Percentiles rank a stretch among this genome's conserved stretches.
phyloP scores from a whole-genome alignment of 2,113 vertebrate genomes.

The Vulpes lagopus region DNA sequence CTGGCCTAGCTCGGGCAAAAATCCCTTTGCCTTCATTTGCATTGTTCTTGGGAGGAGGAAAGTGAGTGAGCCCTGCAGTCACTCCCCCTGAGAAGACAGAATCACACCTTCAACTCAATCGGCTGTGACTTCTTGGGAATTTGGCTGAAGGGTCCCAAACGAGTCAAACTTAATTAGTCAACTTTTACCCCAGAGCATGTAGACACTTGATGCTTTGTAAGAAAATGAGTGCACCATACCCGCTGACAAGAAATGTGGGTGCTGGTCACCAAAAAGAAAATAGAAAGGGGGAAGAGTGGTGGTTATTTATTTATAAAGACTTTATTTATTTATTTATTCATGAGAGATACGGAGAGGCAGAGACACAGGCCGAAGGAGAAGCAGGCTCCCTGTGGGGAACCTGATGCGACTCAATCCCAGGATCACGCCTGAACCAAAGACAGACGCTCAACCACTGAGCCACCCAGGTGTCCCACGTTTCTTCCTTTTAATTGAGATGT shows the following conservation, averaged over 20 bases:
- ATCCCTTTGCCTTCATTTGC: constrained; percentile 70
- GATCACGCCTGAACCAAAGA: too few species aligned
- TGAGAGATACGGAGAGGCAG: too few species aligned
- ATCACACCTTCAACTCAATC: not conserved
- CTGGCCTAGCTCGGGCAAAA: constrained; percentile 21
- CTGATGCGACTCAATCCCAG: too few species aligned
- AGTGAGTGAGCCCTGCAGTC: not conserved
- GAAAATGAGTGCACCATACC: not conserved
- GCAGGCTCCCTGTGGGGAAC: too few species aligned
- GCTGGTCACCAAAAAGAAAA: not conserved
- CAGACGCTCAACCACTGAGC: too few species aligned
- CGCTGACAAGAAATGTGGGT: constrained; percentile 23
- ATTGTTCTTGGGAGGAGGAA: constrained; percentile 51
- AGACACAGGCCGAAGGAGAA: too few species aligned
- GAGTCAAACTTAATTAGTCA: constrained; percentile 51
- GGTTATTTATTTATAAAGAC: too few species aligned
- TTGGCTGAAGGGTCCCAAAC: not conserved
- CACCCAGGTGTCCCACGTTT: too few species aligned
- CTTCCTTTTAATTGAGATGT: not conserved
- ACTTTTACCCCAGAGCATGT: not conserved
- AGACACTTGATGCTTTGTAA: not conserved
- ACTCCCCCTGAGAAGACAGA: not conserved
- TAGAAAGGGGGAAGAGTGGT: not conserved
- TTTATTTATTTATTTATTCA: too few species aligned
- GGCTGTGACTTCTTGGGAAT: constrained; percentile 12